Base-by-base conservation (phyloP, 2,888 invertebrate species). In the Teleiodes luculella region DNA sequence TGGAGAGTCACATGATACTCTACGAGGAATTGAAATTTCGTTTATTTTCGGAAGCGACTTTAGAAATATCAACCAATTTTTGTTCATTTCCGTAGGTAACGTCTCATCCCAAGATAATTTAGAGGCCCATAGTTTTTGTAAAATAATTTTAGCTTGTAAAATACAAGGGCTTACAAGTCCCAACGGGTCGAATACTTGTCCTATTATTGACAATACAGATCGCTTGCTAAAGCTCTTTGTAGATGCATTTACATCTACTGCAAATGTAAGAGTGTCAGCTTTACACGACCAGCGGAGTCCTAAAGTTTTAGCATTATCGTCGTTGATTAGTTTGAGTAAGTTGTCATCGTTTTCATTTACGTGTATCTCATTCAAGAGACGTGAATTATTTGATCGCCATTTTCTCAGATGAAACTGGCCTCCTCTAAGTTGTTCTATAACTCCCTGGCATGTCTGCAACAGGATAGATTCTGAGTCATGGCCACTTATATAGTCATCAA, bases 161-260 rank as follows among this genome's bases (percentile, higher is more conserved):
- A 31, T 31, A 18, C 14, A 20, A 6, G 48, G 18, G 35, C 13
- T 35, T 16, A 58, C 18, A 28, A 58, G 24, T 8, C 56, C 58
- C n/a, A 56, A 36, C 0, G 58, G 58, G n/a, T 58, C 55, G 30
- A 52, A 58, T 8, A 54, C 33, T n/a, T 58, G 55, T 33, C 53
- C 58, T 24, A 58, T 47, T 10, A 30, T 49, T 39, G 55, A 58
- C 39, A 57, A 51, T 14, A 57, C 46, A 8, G 31, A 45, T 18
- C 55, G 55, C 20, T 57, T 57, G 10, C 31, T 53, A 8, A 54
- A 10, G 1, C 13, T 35, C 30, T 43, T 10, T 5, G 13, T 35
- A 14, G 10, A 8, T 0, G 2, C 14, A 43, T 47, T 35, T n/a
- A 36, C 13, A 1, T 50, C 33, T 24, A 41, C 13, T 0, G 54